Evolutionary conservation across 2,888 invertebrate genomes (phyloP).

Genomic region (Phaonia tiefii): DNA sequence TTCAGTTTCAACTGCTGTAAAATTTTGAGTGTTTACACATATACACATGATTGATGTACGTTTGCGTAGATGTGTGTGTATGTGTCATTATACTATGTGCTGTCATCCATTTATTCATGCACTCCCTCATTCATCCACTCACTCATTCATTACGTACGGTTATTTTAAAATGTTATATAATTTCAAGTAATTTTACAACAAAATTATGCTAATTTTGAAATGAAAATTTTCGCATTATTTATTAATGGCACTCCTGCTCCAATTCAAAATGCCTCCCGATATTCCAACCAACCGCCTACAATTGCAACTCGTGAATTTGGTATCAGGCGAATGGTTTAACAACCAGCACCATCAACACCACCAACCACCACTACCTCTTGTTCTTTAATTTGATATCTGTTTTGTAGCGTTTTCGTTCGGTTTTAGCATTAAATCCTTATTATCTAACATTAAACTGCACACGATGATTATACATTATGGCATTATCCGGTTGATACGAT

Average conservation of each 20-base stretch:
- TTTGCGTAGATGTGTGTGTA: too few species aligned
- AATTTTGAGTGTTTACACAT: conserved; percentile 13
- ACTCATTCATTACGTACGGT: conserved; percentile 6
- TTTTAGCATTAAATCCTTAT: conserved; percentile 49
- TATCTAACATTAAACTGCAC: conserved; percentile 57
- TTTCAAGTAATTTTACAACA: conserved; percentile 46
- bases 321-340: too few species aligned
- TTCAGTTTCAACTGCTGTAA: not conserved
- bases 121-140: not conserved
- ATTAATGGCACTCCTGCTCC: conserved; percentile 1
- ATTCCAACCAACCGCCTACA: too few species aligned
- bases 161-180: conserved; percentile 34
- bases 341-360: too few species aligned
- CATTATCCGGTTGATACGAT: conserved; percentile 53
- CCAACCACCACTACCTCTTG: too few species aligned
- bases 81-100: too few species aligned
- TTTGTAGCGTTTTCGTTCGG: not conserved
- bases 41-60: not conserved
- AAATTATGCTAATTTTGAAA: conserved; percentile 56
- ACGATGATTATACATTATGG: conserved; percentile 49
- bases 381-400: too few species aligned
- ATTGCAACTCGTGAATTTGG: too few species aligned
- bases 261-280: not conserved
- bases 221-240: conserved; percentile 46
- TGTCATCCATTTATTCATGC: conserved; percentile 1